A percentile compares a stretch with the other conserved stretches of the same genome.
Conservation (phyloP, 2,113 vertebrate species). For the Pandion haliaetus region DNA sequence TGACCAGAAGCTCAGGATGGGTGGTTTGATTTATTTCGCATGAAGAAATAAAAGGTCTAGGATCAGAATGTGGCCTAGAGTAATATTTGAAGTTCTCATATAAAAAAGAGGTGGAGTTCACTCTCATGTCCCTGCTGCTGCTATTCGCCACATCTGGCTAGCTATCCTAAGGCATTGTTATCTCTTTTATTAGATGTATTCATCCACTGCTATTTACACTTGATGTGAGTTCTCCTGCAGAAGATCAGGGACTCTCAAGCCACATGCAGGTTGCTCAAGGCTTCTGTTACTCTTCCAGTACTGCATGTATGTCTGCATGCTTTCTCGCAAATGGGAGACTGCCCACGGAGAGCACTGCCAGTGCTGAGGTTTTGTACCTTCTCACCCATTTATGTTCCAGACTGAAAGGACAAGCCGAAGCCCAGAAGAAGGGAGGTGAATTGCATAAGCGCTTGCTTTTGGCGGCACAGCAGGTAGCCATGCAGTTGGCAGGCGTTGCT, state of each 20-base stretch:
- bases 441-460: not conserved
- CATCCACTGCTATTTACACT: not conserved
- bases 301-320: accelerated
- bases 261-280: accelerated
- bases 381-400: not conserved
- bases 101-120: not conserved
- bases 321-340: not conserved
- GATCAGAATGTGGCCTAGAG: not conserved
- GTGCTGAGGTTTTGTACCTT: not conserved
- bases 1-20: not conserved
- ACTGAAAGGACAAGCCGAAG: not conserved
- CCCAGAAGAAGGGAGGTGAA: not conserved
- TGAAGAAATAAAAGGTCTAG: not conserved
- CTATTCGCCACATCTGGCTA: accelerated
- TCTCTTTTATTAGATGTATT: not conserved
- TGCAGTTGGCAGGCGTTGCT: not conserved
- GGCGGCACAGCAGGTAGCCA: not conserved
- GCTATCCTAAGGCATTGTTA: not conserved
- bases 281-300: not conserved
- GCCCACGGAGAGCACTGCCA: not conserved
- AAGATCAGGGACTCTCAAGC: not conserved
- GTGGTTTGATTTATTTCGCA: not conserved
- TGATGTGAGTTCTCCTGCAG: not conserved
- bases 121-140: not conserved
- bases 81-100: not conserved